Evolutionary conservation across 2,797 vertebrate genomes (phyloP), one percentile per base, ranked within the genome.

Genomic region (Esox lucius): DNA sequence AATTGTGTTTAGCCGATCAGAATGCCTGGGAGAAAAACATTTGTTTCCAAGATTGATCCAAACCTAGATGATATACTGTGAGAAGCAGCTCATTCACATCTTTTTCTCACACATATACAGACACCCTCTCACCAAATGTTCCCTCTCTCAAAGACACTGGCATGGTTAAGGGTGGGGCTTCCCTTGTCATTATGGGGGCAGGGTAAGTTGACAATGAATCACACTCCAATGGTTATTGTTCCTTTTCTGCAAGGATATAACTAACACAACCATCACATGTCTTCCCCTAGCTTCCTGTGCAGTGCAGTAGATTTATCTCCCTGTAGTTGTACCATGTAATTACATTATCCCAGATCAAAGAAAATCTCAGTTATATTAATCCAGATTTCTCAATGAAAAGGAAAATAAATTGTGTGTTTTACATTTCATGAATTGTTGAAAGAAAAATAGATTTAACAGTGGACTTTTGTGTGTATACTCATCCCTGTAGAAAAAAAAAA

Each of bases 31-130:
- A 89, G 87, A 88, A 82, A 85, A 84, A 81, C 67, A 84, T 84
- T 85, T 86, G 83, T 87, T 91, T 89, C 88, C 84, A 89, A 82
- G 85, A 85, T 74, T 80, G 75, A 65, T 85, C 77, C 77, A 6
- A 69, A 82, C 46, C 48, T 31, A 39, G 62, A 86, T 90, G 90
- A 93, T 90, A 83, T 87, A 92, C 90, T 87, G 91, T 92, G 91
- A 88, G 91, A 93, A 94, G 80, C 80, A 80, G 74, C 70, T 51
- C 78, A 70, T 75, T 88, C 84, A 85, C 78, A 78, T 82, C 70
- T 78, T 81, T 78, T 85, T 88, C 83, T 88, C 88, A 87, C 88
- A 87, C 84, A 16, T 79, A 81, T 68, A 79, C 81, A 86, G 87
- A 66, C 73, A 83, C 85, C 73, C 75, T 79, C 77, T 65, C 62